Evolutionary conservation across 37 sponge, comb jelly and placozoan species (phyloP), one percentile per base, ranked within the genome.

Genomic region (Tethya wilhelma): DNA sequence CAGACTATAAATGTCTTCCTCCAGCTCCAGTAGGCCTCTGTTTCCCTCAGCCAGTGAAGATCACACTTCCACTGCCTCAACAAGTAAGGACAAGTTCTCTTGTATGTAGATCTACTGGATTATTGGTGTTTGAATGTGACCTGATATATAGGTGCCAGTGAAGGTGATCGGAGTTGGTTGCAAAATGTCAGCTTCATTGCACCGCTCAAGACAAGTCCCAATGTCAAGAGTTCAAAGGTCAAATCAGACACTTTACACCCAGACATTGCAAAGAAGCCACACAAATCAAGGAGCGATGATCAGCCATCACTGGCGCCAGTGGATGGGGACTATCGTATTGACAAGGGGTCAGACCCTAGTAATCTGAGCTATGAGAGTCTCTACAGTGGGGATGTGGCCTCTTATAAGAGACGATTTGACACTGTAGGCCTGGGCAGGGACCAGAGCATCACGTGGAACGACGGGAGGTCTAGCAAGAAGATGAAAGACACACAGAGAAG

Each of bases 321-420:
- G 9, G 69, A 81, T 22, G 77, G 57, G 31, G 89, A 80, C 2
- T 93, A 89, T 59, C 73, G 80, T 4, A 56, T 95, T 53, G 90
- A 95, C 57, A 17, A 25, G 28, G 74, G 71, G 28, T 58, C 83
- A 39, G 96, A 95, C 32, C 34, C 60, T 20, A 67, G 40, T 31
- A 95, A 95, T 62, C 37, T 82, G 23, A 60, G 38, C 0, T 95
- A 95, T 68, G 80, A 76, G 33, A 43, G 67, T 29, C 79, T 95
- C 31, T 92, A 95, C 67, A 89, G 94, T 32, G 76, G 79, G 11
- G 79, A 92, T 46, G 67, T 85, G 38, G 87, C 94, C 30, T 74
- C 23, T 0, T 95, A 92, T 41, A 64, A 71, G 33, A 43, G 93
- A 44, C 36, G 57, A 30, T 81, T 80, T 72, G 72, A 70, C 3